phyloP scores from a whole-genome alignment of 2,113 vertebrate species.

The Gallinago media region DNA sequence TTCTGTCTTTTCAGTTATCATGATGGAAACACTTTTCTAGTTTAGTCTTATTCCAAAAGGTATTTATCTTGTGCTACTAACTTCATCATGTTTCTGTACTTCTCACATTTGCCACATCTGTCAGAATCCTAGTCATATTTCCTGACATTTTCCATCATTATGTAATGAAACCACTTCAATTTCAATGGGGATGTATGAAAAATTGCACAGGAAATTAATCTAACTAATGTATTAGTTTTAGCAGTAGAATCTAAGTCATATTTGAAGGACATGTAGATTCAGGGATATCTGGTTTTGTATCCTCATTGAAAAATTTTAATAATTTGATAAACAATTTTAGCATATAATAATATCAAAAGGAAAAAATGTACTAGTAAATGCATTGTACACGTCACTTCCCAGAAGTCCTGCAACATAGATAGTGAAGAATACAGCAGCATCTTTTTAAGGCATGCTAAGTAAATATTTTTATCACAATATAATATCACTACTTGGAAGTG shows the following conservation, averaged over 20 bases:
- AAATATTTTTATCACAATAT: background rate
- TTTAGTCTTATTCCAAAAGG: background rate
- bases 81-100: background rate
- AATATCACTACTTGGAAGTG: background rate
- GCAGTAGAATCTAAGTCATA: background rate
- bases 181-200: constrained; percentile 29
- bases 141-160: constrained; percentile 39
- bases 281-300: background rate
- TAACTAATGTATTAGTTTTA: background rate
- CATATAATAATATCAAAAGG: background rate
- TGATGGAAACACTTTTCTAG: background rate
- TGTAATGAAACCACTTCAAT: constrained; percentile 18
- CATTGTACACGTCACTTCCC: background rate
- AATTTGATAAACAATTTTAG: background rate
- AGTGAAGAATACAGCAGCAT: background rate
- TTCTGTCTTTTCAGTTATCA: background rate
- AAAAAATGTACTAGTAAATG: background rate
- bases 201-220: constrained; percentile 25
- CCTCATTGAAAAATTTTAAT: background rate
- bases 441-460: background rate
- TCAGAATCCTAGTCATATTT: background rate
- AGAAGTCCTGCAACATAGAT: background rate
- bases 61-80: background rate
- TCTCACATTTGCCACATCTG: background rate
- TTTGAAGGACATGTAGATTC: background rate